phyloP scores from a whole-genome alignment of 2,113 vertebrate genomes.

The Brevimyrus niger region DNA sequence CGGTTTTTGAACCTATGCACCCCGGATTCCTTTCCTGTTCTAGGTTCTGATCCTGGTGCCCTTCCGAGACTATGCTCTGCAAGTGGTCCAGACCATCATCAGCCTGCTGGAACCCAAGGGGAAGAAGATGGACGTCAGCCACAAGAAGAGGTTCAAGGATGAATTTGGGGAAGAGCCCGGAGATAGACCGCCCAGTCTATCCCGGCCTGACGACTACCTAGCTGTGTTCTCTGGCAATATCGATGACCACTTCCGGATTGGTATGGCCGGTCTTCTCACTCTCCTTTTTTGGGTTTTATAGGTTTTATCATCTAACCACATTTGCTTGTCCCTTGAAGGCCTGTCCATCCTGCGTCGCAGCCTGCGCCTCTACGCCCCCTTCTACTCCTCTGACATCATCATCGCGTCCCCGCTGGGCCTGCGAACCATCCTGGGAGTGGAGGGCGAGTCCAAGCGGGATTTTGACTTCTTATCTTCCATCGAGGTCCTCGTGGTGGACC shows the following conservation, averaged over 20 bases:
- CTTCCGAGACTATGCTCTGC: conserved; percentile 75
- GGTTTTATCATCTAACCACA: background rate
- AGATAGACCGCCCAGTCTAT: conserved; percentile 70
- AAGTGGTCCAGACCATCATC: conserved; percentile 76
- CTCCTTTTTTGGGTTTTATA: background rate
- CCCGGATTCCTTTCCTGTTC: background rate
- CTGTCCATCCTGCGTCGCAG: conserved; percentile 78
- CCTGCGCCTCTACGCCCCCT: conserved; percentile 84
- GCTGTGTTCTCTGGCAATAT: conserved; percentile 87
- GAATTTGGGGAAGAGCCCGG: conserved; percentile 75
- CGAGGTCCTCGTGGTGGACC: conserved; percentile 88
- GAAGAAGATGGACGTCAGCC: conserved; percentile 81
- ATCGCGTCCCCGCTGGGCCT: conserved; percentile 89
- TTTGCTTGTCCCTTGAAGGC: conserved; percentile 51
- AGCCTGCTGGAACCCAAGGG: conserved; percentile 73
- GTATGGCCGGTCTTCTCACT: conserved; percentile 43
- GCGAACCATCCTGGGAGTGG: conserved; percentile 79
- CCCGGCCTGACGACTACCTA: conserved; percentile 85
- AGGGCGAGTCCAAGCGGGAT: conserved; percentile 84
- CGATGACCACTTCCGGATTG: conserved; percentile 94
- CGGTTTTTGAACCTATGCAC: background rate
- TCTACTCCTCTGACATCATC: conserved; percentile 94
- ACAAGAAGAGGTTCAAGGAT: conserved; percentile 89
- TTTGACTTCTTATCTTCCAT: conserved; percentile 91
- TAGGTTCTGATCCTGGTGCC: conserved; percentile 90